Conservation (phyloP, 2,113 vertebrate species). For the Neogale vison region DNA sequence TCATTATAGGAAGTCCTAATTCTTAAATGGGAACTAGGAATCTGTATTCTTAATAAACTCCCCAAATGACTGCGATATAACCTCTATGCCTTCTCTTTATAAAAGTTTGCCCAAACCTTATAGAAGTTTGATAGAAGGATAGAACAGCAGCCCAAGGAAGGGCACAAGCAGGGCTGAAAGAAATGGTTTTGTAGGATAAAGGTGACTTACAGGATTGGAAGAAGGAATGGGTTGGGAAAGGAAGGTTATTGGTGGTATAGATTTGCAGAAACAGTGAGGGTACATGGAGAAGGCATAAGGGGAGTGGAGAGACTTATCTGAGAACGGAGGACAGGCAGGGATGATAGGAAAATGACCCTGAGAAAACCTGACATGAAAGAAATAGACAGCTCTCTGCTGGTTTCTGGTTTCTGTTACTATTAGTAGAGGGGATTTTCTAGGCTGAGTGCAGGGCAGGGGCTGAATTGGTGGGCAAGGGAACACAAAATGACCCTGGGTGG, state of each 20-base stretch:
- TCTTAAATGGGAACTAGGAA: background rate
- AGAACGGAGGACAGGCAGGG: background rate
- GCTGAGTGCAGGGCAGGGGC: background rate
- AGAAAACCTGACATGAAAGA: background rate
- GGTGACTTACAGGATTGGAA: background rate
- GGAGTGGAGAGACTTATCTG: background rate
- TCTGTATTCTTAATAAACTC: background rate
- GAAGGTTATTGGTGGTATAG: background rate
- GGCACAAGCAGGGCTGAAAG: background rate
- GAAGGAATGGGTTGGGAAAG: background rate
- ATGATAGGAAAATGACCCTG: background rate
- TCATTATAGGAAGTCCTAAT: background rate
- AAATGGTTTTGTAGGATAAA: background rate
- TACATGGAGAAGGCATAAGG: rapidly evolving
- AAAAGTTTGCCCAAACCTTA: background rate
- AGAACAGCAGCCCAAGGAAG: background rate
- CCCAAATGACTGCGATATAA: background rate
- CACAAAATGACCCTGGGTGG: background rate
- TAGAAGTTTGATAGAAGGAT: background rate
- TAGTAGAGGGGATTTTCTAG: background rate
- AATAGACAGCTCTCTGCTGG: background rate
- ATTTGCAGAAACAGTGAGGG: background rate
- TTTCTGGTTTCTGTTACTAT: background rate
- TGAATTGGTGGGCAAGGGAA: background rate
- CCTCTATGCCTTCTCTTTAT: background rate